These are phyloP conservation scores for Orbicella faveolata DNA, from an alignment of 64 coral and sea anemone species.

Conservation along the genomic window DNA sequence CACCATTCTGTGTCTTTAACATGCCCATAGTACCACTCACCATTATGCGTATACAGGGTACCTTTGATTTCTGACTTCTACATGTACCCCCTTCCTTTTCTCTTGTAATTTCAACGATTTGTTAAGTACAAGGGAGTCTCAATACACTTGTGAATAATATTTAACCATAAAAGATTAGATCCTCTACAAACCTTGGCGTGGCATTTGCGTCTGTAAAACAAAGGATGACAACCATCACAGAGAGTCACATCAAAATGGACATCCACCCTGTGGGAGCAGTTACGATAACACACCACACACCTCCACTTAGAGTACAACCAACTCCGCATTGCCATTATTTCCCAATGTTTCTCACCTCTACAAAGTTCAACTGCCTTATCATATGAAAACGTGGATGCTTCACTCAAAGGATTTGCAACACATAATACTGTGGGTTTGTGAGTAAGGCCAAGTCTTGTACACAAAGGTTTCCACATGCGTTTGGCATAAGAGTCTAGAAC, in stretches of 20 bases:
- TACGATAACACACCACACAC: conserved; percentile 95
- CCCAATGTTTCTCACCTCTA: conserved; percentile 69
- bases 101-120: too few relatives aligned
- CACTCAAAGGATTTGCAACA: conserved; percentile 80
- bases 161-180: background rate
- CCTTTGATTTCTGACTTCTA: too few relatives aligned
- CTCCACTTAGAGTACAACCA: conserved; percentile 94
- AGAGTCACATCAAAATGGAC: conserved; percentile 91
- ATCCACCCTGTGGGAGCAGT: conserved; percentile 84
- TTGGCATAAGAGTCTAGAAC: conserved; percentile 72
- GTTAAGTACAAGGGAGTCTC: too few relatives aligned
- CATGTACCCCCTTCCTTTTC: too few relatives aligned
- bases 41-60: too few relatives aligned
- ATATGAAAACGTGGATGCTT: conserved; percentile 74
- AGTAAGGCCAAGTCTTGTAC: conserved; percentile 62
- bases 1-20: too few relatives aligned
- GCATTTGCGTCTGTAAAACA: conserved; percentile 98
- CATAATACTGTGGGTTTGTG: conserved; percentile 74
- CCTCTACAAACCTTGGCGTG: conserved; percentile 89
- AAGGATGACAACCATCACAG: conserved; percentile 88
- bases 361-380: conserved; percentile 89
- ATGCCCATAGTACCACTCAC: too few relatives aligned
- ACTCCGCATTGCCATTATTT: conserved; percentile 82
- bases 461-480: conserved; percentile 77
- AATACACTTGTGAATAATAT: background rate